Conservation (phyloP, 2,797 vertebrate species). For the Notamacropus eugenii region DNA sequence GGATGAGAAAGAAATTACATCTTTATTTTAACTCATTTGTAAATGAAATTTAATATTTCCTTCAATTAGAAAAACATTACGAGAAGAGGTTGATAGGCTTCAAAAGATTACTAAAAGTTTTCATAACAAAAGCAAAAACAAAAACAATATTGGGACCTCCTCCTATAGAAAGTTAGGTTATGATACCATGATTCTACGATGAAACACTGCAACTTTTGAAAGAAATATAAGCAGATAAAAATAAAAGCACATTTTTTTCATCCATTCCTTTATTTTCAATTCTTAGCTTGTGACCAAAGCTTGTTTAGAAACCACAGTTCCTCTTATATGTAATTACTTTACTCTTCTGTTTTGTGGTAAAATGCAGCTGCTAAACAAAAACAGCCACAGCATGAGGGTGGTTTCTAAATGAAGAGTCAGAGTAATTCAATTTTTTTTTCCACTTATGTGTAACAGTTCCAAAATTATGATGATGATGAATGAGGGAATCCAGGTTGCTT, state of each 20-base stretch:
- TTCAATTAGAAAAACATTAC: background rate
- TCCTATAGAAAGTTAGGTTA: background rate
- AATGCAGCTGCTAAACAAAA: conserved; percentile 35
- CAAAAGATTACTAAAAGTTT: background rate
- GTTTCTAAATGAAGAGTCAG: conserved; percentile 60
- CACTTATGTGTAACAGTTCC: conserved; percentile 34
- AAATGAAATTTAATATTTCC: background rate
- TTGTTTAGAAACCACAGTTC: conserved; percentile 23
- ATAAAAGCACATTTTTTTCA: background rate
- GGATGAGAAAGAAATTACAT: background rate
- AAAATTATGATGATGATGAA: conserved; percentile 13
- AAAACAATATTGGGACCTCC: background rate
- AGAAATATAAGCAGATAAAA: background rate
- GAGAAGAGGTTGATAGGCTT: background rate
- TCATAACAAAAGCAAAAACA: background rate
- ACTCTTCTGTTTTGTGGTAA: conserved; percentile 16
- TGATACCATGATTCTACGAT: background rate
- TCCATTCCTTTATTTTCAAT: background rate
- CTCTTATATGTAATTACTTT: background rate
- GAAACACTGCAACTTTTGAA: background rate
- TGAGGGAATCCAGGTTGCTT: conserved; percentile 40
- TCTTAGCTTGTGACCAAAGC: background rate
- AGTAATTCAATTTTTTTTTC: conserved; percentile 33
- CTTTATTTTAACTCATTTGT: background rate
- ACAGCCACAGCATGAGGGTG: background rate